Evolutionary conservation across 2,888 invertebrate genomes (phyloP).

Genomic region (Leucania comma): DNA sequence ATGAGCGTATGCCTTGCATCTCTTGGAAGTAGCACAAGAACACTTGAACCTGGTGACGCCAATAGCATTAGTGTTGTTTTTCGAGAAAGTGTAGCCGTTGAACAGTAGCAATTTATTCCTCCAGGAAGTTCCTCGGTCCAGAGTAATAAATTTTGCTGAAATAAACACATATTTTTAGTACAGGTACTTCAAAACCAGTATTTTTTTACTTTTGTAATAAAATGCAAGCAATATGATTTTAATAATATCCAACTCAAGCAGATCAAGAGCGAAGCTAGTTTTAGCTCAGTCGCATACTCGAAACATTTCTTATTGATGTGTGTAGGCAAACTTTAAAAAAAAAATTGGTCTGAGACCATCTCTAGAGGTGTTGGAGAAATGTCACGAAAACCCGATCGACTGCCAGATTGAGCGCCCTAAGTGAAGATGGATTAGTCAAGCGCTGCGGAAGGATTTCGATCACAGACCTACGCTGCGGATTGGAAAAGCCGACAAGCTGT

Average conservation of each 20-base stretch:
- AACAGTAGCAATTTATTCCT: slow-evolving; percentile 56
- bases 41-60: slow-evolving; percentile 61
- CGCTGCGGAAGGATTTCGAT: not conserved
- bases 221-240: not conserved
- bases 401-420: not conserved
- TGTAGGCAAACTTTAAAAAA: too few species aligned
- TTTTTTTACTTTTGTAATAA: not conserved
- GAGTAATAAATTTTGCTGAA: slow-evolving; percentile 65
- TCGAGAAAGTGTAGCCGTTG: slow-evolving; percentile 67
- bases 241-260: not conserved
- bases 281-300: not conserved
- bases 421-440: not conserved
- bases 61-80: slow-evolving; percentile 51
- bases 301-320: too few species aligned
- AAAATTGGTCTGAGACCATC: not conserved
- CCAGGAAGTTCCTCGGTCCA: slow-evolving; percentile 44
- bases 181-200: not conserved
- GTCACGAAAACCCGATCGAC: not conserved
- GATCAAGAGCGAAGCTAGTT: not conserved
- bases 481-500: too few species aligned
- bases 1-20: slow-evolving; percentile 66
- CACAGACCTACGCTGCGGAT: too few species aligned
- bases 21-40: slow-evolving; percentile 52
- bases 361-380: not conserved
- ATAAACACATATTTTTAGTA: slow-evolving; percentile 25